Evolutionary conservation across 2,888 invertebrate genomes (phyloP).

Genomic region (Lottia scabra): DNA sequence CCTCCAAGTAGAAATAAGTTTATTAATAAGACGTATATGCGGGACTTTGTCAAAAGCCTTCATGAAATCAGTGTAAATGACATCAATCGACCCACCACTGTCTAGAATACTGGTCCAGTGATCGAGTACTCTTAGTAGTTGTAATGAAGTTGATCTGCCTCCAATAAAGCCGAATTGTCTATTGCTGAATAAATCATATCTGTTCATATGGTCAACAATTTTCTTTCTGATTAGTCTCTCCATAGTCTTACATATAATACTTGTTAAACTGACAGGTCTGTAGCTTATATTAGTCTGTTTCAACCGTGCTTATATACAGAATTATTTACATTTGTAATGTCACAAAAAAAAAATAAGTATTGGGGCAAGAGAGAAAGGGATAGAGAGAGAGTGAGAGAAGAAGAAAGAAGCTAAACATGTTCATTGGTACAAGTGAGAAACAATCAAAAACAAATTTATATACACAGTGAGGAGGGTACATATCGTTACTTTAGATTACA

Average conservation of each 20-base stretch:
- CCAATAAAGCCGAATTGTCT: constrained; percentile 16
- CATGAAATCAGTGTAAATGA: background rate
- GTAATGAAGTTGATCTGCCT: constrained; percentile 5
- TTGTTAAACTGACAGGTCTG: constrained; percentile 19
- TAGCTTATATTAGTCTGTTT: too few relatives aligned
- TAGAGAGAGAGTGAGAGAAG: too few relatives aligned
- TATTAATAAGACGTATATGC: background rate
- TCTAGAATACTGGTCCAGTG: constrained; percentile 12
- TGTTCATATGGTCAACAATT: constrained; percentile 10
- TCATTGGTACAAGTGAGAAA: too few relatives aligned
- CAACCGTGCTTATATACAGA: too few relatives aligned
- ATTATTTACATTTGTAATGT: too few relatives aligned
- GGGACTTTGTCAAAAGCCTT: constrained; percentile 17
- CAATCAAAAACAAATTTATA: too few relatives aligned
- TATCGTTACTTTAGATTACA: too few relatives aligned
- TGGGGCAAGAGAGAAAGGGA: too few relatives aligned
- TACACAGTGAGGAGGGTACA: too few relatives aligned
- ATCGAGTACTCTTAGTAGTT: constrained; percentile 11
- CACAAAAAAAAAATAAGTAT: too few relatives aligned
- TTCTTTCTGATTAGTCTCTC: constrained; percentile 14
- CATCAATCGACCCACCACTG: constrained; percentile 4
- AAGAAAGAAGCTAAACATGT: too few relatives aligned
- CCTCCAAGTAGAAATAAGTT: too few relatives aligned
- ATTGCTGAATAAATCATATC: background rate
- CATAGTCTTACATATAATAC: constrained; percentile 18